phyloP scores from a whole-genome alignment of 2,113 vertebrate genomes.

The human (Homo sapiens) region DNA sequence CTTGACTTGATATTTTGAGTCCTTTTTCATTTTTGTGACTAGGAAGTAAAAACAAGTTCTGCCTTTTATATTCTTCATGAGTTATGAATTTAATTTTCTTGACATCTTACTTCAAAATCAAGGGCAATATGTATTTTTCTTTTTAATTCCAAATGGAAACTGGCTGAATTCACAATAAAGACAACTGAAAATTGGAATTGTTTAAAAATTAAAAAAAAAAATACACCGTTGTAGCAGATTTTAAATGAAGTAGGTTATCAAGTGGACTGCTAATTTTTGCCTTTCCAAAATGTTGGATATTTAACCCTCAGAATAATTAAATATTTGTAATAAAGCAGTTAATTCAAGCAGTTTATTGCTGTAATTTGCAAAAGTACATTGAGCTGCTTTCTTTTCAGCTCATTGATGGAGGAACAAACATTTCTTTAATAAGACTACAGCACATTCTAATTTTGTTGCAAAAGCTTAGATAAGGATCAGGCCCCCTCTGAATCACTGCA shows the following conservation, averaged over 20 bases:
- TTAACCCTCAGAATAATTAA: conserved; percentile 83
- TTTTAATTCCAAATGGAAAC: conserved; percentile 49
- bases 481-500: conserved; percentile 89
- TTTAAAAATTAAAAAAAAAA: conserved; percentile 61
- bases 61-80: conserved; percentile 40
- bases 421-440: conserved; percentile 94
- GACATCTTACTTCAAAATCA: conserved; percentile 56
- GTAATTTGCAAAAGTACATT: conserved; percentile 87
- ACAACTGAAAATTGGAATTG: conserved; percentile 49
- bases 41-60: conserved; percentile 40
- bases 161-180: conserved; percentile 41
- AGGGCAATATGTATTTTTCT: neutral
- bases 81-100: conserved; percentile 55
- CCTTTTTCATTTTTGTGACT: conserved; percentile 29
- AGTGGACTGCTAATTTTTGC: conserved; percentile 76
- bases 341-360: conserved; percentile 84
- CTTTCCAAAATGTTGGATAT: conserved; percentile 79
- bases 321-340: conserved; percentile 87
- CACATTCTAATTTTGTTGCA: conserved; percentile 87
- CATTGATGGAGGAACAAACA: conserved; percentile 92
- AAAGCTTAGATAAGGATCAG: conserved; percentile 94
- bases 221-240: conserved; percentile 45
- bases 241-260: conserved; percentile 74
- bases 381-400: conserved; percentile 87
- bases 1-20: neutral